A percentile compares a stretch with the other conserved stretches of the same genome.
Evolutionary conservation across 2,797 vertebrate genomes (phyloP).

Genomic region (Prionace glauca): DNA sequence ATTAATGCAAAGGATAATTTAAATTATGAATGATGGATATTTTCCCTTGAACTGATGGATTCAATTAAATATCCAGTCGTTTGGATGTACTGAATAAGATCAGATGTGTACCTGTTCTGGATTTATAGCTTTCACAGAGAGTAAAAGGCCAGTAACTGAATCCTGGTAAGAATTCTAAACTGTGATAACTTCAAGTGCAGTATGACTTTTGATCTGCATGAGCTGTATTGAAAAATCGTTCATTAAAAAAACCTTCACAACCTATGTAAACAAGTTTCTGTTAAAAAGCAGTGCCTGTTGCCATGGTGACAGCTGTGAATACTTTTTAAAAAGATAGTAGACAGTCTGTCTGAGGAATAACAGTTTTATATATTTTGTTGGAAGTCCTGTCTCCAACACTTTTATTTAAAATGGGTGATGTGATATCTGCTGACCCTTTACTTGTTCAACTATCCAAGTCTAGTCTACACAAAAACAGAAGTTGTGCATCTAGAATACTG

Average conservation of each 20-base stretch:
- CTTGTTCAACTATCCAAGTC: not conserved
- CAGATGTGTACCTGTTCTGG: not conserved
- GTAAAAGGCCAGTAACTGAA: not conserved
- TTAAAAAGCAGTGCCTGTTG: not conserved
- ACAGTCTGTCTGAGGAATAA: not conserved
- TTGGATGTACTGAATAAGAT: not conserved
- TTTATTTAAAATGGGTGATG: not conserved
- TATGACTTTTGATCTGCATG: not conserved
- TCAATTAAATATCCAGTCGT: not conserved
- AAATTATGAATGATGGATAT: not conserved
- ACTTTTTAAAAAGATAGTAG: not conserved
- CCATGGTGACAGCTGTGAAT: not conserved
- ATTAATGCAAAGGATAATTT: not conserved
- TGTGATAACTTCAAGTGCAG: not conserved
- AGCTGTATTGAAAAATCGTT: not conserved
- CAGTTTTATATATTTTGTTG: not conserved
- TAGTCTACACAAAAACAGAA: not conserved
- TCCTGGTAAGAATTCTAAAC: slow-evolving; percentile 7
- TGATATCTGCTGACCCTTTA: slow-evolving; percentile 19
- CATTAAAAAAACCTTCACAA: slow-evolving; percentile 1
- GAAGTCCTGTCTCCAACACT: not conserved
- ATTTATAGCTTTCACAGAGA: not conserved
- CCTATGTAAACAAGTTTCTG: not conserved
- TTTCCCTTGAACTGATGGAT: slow-evolving; percentile 9
- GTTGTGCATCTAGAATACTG: slow-evolving; percentile 14